phyloP scores from a whole-genome alignment of 1,140 invertebrate genomes.

The Octopus bimaculoides region DNA sequence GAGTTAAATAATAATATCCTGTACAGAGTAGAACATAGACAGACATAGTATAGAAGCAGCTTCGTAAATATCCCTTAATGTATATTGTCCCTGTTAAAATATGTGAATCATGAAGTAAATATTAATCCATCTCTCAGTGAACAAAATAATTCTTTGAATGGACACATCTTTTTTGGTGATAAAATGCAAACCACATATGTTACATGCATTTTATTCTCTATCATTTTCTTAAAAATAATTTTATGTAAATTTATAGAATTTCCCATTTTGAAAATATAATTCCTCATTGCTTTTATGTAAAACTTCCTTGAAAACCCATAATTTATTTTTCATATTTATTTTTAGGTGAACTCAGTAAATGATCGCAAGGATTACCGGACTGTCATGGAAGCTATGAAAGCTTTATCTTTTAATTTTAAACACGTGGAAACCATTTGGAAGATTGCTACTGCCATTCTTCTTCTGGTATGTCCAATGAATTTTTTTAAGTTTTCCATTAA shows the following conservation, averaged over 20 bases:
- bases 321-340: slow-evolving; percentile 10
- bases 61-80: too few relatives aligned
- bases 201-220: background rate
- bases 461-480: slow-evolving; percentile 68
- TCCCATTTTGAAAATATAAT: background rate
- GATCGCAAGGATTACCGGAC: slow-evolving; percentile 70
- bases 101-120: too few relatives aligned
- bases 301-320: background rate
- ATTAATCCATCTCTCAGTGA: too few relatives aligned
- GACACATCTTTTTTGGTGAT: background rate
- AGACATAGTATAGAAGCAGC: too few relatives aligned
- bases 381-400: slow-evolving; percentile 79
- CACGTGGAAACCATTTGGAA: slow-evolving; percentile 87
- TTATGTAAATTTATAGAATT: background rate
- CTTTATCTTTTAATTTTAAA: slow-evolving; percentile 75
- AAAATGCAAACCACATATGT: background rate
- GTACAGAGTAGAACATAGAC: too few relatives aligned
- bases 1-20: too few relatives aligned
- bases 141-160: background rate
- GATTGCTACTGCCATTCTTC: slow-evolving; percentile 83
- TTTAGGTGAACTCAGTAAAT: slow-evolving; percentile 55
- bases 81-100: too few relatives aligned
- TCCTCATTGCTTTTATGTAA: background rate
- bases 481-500: too few relatives aligned
- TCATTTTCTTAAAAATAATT: background rate